phyloP scores from a whole-genome alignment of 2,113 vertebrate species.

The Bungarus multicinctus region DNA sequence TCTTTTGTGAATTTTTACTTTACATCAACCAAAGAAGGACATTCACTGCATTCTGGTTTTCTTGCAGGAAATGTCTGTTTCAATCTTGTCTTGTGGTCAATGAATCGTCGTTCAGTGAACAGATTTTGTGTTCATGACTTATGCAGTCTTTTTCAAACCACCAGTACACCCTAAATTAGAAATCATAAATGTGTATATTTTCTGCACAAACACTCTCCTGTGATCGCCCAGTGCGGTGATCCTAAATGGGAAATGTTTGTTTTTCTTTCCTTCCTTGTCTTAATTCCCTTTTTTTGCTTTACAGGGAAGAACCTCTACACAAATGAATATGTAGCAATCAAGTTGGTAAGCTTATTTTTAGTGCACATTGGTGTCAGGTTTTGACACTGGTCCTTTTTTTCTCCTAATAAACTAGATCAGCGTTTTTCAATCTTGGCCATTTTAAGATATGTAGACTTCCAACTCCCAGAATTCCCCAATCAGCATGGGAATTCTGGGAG shows the following conservation, averaged over 20 bases:
- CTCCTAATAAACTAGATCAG: background rate
- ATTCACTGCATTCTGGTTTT: background rate
- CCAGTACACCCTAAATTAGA: background rate
- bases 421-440: background rate
- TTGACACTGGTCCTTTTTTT: background rate
- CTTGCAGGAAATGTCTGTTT: background rate
- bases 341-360: conserved; percentile 79
- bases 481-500: background rate
- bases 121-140: background rate
- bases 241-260: background rate
- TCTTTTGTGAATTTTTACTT: background rate
- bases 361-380: rapidly evolving
- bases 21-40: background rate
- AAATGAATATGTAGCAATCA: conserved; percentile 96
- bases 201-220: background rate
- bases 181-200: background rate
- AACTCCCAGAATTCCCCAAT: background rate
- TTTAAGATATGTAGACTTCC: background rate
- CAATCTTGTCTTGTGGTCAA: background rate
- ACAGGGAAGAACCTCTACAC: conserved; percentile 92
- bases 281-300: background rate
- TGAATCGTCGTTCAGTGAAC: background rate
- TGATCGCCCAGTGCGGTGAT: background rate
- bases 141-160: background rate
- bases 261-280: background rate